Conservation (phyloP, 2,113 vertebrate species). For the Elephas maximus region DNA sequence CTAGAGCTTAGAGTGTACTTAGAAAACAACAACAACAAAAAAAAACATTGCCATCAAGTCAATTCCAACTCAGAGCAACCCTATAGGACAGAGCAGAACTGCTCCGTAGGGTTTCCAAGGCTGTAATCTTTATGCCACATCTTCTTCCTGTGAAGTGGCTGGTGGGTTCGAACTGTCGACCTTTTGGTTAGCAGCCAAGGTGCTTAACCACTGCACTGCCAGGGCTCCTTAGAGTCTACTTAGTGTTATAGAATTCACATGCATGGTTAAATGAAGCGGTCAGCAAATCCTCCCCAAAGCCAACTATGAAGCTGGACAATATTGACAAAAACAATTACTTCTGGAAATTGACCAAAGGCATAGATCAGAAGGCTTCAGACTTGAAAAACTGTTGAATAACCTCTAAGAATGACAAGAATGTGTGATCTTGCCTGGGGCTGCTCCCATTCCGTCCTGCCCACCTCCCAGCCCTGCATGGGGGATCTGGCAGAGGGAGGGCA, state of each 20-base stretch:
- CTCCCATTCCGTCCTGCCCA: fast-evolving
- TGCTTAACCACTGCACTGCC: too few species aligned
- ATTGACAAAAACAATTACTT: not conserved
- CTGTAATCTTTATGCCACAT: too few species aligned
- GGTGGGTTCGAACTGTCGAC: too few species aligned
- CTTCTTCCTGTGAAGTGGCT: too few species aligned
- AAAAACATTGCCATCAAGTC: too few species aligned
- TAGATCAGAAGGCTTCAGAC: not conserved
- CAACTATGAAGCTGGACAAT: not conserved
- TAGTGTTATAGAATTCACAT: not conserved
- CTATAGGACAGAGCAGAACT: too few species aligned
- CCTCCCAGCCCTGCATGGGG: not conserved
- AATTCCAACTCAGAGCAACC: too few species aligned
- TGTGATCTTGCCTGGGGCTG: not conserved
- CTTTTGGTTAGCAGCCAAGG: too few species aligned
- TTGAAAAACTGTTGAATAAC: not conserved
- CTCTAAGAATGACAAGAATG: not conserved
- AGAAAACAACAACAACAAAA: too few species aligned
- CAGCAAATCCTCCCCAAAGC: not conserved
- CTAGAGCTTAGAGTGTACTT: not conserved
- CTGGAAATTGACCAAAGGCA: not conserved
- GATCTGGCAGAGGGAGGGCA: not conserved
- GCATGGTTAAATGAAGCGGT: not conserved
- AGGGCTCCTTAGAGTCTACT: too few species aligned
- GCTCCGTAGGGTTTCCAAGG: too few species aligned